Conservation (phyloP, 2,797 vertebrate species). For the Anabacerthia variegaticeps region DNA sequence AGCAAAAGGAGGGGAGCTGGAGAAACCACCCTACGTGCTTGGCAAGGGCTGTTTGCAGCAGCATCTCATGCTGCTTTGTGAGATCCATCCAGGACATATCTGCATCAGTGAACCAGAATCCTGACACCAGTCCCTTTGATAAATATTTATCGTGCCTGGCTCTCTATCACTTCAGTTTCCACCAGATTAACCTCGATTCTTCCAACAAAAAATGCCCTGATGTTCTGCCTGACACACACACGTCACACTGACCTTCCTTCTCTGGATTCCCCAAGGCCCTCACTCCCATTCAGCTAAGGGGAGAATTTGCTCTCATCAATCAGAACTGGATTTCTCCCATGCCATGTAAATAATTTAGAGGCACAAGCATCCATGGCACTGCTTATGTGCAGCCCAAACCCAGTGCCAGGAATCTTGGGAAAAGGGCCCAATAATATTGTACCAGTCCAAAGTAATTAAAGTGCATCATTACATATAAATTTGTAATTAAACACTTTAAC, state of each 20-base stretch:
- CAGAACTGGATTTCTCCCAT: conserved; percentile 68
- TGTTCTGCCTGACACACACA: conserved; percentile 27
- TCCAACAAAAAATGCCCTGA: conserved; percentile 42
- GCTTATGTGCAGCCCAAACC: conserved; percentile 73
- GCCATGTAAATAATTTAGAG: conserved; percentile 78
- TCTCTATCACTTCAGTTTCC: conserved; percentile 58
- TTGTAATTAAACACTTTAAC: conserved; percentile 96
- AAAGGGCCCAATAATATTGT: conserved; percentile 90
- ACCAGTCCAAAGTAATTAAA: conserved; percentile 93
- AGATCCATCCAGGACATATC: not conserved
- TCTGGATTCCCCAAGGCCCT: conserved; percentile 14
- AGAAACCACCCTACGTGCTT: not conserved
- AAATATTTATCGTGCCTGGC: conserved; percentile 59
- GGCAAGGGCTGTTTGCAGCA: not conserved
- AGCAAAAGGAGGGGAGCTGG: not conserved
- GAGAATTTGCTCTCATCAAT: conserved; percentile 54
- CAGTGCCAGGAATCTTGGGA: conserved; percentile 86
- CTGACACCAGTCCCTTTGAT: conserved; percentile 2
- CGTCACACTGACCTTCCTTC: not conserved
- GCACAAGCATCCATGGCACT: conserved; percentile 67
- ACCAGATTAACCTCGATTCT: conserved; percentile 70
- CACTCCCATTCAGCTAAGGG: not conserved
- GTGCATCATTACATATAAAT: conserved; percentile 93
- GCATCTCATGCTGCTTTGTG: not conserved
- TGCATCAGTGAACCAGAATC: not conserved